A percentile compares a stretch with the other conserved stretches of the same genome.
Evolutionary conservation across 2,113 vertebrate genomes (phyloP).

Genomic region (Rana temporaria): DNA sequence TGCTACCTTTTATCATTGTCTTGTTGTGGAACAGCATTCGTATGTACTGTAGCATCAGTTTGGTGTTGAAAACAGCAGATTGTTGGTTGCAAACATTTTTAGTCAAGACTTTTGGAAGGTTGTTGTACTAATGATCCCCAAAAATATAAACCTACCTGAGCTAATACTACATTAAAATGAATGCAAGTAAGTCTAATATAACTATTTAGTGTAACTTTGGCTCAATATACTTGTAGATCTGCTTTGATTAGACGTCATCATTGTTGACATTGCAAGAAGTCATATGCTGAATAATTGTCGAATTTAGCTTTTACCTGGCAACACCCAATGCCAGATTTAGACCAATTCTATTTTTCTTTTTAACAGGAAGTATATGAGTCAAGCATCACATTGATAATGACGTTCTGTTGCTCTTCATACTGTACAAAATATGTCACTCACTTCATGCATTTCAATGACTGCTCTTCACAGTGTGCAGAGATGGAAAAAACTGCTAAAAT

Average conservation of each 20-base stretch:
- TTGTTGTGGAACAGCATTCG: too few relatives aligned
- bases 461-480: conserved; percentile 1
- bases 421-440: background rate
- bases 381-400: conserved; percentile 2
- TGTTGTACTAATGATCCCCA: too few relatives aligned
- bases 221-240: conserved; percentile 9
- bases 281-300: conserved; percentile 12
- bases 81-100: too few relatives aligned
- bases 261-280: conserved; percentile 27
- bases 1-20: too few relatives aligned
- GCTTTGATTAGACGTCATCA: background rate
- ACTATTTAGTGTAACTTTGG: background rate
- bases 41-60: too few relatives aligned
- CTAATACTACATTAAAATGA: too few relatives aligned
- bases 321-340: background rate
- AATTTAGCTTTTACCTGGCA: conserved; percentile 39
- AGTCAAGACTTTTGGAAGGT: too few relatives aligned
- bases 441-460: background rate
- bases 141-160: too few relatives aligned
- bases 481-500: background rate
- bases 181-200: background rate
- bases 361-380: conserved; percentile 30
- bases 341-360: background rate
- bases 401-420: background rate
- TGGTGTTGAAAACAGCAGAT: too few relatives aligned